These are phyloP conservation scores for Fistularia tabacaria DNA, from an alignment of 2,797 vertebrate species.

Conservation along the genomic window DNA sequence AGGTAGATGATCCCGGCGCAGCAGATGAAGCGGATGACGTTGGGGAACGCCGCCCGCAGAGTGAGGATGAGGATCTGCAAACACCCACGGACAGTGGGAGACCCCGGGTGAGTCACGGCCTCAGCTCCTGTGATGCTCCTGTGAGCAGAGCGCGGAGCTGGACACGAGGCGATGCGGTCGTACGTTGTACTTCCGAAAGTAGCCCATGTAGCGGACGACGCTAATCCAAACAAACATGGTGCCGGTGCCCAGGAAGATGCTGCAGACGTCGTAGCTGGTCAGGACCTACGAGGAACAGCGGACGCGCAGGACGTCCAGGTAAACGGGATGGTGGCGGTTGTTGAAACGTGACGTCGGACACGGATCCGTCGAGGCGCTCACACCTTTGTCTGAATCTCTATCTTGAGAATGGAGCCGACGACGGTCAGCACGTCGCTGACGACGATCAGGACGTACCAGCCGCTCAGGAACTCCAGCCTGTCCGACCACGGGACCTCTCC, in stretches of 20 bases:
- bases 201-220: constrained; percentile 90
- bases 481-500: constrained; percentile 81
- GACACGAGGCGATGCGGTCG: constrained; percentile 39
- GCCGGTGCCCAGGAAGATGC: constrained; percentile 89
- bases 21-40: constrained; percentile 92
- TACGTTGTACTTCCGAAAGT: constrained; percentile 94
- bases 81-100: not conserved
- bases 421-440: constrained; percentile 85
- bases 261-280: constrained; percentile 90
- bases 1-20: constrained; percentile 93
- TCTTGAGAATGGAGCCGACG: constrained; percentile 89
- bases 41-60: constrained; percentile 85
- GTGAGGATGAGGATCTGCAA: constrained; percentile 90
- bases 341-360: not conserved
- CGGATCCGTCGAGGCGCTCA: not conserved
- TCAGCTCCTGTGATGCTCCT: no score
- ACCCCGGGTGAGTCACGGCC: not conserved
- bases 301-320: not conserved
- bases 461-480: constrained; percentile 87
- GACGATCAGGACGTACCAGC: constrained; percentile 93
- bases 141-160: not conserved
- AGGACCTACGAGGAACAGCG: constrained; percentile 70
- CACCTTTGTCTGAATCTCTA: constrained; percentile 91
- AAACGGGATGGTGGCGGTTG: not conserved
- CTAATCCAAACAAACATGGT: constrained; percentile 97